Evolutionary conservation across 2,113 vertebrate species (phyloP), one percentile per base, ranked within the genome.

Genomic region (Cyprinodon tularosa): DNA sequence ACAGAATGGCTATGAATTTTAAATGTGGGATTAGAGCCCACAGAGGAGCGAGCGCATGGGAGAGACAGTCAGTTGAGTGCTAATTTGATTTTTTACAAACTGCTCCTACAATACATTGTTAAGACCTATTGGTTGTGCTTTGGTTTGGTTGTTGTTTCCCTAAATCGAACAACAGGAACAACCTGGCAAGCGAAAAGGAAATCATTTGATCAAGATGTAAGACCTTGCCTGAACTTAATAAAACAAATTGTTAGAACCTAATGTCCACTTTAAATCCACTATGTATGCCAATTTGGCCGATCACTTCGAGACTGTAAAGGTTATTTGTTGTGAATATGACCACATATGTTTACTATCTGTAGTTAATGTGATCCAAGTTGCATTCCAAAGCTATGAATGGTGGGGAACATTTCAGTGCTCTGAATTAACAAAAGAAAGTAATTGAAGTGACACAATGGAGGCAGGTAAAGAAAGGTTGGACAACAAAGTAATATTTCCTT

Each of bases 1-100:
- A 85, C 88, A 44, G 86, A 92, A 92, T 91, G 89, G 91, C 89
- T 93, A 92, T 92, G 91, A 89, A 93, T 93, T 91, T 92, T 88
- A 92, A 93, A 91, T 84, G 81, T 64, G 50, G 92, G 90, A 93
- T 92, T 94, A 94, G 78, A 66, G 83, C 81, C 92, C 71, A 85
- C 86, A 81, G 86, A 91, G 92, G 82, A 86, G 84, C 65, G 71
- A 81, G 76, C 88, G 69, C 78, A 89, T 80, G 83, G 86, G 83
- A 85, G 72, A 78, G 77, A 78, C 85, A 87, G 86, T 80, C 89
- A 87, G 85, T 83, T 78, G 70, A 85, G 87, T 88, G 84, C 87
- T 93, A 90, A 93, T 93, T 93, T 86, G 81, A 77, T 89, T 86
- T 84, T 76, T 61, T 12, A 69, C 74, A 91, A 90, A 87, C 68